These are phyloP conservation scores for Zoanthus gigantus DNA, from an alignment of 92 coral and sea anemone species.

Conservation along the genomic window DNA sequence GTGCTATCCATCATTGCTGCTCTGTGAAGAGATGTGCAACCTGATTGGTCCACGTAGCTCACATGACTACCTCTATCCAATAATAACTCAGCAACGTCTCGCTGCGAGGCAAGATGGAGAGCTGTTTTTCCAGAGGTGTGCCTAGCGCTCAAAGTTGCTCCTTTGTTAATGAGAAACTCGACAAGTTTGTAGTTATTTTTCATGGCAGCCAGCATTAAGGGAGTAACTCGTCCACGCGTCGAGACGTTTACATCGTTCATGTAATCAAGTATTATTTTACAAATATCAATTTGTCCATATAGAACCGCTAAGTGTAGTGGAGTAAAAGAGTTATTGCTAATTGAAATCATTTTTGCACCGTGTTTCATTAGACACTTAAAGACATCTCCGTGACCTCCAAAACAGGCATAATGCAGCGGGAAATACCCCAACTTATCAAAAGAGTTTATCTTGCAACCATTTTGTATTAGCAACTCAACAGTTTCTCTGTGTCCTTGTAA, in stretches of 20 bases:
- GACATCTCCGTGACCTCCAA: constrained; percentile 54
- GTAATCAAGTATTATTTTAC: constrained; percentile 51
- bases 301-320: constrained; percentile 79
- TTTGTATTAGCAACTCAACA: constrained; percentile 45
- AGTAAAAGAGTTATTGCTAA: constrained; percentile 60
- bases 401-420: constrained; percentile 68
- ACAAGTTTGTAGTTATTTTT: constrained; percentile 61
- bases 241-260: constrained; percentile 57
- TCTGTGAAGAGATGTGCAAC: constrained; percentile 77
- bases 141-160: constrained; percentile 69
- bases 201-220: constrained; percentile 78
- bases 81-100: constrained; percentile 54
- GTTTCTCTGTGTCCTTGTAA: constrained; percentile 66
- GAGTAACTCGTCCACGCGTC: constrained; percentile 71
- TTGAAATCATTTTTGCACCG: constrained; percentile 66
- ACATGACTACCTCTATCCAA: constrained; percentile 64
- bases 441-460: constrained; percentile 63
- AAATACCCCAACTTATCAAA: constrained; percentile 70
- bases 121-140: constrained; percentile 81
- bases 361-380: constrained; percentile 49
- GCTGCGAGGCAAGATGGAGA: constrained; percentile 75
- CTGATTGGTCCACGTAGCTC: constrained; percentile 66
- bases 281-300: constrained; percentile 57
- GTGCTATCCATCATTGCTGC: constrained; percentile 73
- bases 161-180: constrained; percentile 52